phyloP scores from a whole-genome alignment of 2,113 vertebrate genomes.

The Phrynosoma blainvillii region DNA sequence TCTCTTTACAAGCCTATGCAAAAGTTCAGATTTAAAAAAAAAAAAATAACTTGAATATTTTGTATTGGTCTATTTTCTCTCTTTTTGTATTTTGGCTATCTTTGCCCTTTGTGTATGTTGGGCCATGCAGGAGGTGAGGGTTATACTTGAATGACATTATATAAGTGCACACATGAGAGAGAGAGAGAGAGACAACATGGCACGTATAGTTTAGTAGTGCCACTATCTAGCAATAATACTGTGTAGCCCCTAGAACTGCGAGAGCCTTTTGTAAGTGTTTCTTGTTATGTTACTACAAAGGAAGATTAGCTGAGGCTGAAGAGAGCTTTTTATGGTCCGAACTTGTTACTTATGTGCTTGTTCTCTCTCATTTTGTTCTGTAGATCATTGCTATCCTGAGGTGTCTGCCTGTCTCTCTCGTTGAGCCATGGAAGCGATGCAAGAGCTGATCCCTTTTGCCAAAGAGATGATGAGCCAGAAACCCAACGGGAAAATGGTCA shows the following conservation, averaged over 20 bases:
- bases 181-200: too few relatives aligned
- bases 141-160: background rate
- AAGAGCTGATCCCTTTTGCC: constrained; percentile 88
- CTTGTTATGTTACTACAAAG: background rate
- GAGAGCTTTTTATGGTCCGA: too few relatives aligned
- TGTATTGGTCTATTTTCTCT: too few relatives aligned
- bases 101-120: background rate
- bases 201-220: too few relatives aligned
- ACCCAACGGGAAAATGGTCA: constrained; percentile 81
- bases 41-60: too few relatives aligned
- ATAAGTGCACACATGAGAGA: background rate
- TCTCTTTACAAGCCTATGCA: too few relatives aligned
- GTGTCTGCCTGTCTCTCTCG: background rate
- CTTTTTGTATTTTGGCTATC: too few relatives aligned
- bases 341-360: rapidly evolving
- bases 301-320: background rate
- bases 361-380: background rate
- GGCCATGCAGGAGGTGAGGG: too few relatives aligned
- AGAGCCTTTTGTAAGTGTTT: background rate
- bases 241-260: background rate
- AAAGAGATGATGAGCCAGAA: constrained; percentile 85
- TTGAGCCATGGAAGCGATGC: constrained; percentile 81
- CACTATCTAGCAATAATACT: too few relatives aligned
- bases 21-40: too few relatives aligned
- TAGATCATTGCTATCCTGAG: background rate